Conservation (phyloP, 2,797 vertebrate genomes). For the Gorsachius magnificus region DNA sequence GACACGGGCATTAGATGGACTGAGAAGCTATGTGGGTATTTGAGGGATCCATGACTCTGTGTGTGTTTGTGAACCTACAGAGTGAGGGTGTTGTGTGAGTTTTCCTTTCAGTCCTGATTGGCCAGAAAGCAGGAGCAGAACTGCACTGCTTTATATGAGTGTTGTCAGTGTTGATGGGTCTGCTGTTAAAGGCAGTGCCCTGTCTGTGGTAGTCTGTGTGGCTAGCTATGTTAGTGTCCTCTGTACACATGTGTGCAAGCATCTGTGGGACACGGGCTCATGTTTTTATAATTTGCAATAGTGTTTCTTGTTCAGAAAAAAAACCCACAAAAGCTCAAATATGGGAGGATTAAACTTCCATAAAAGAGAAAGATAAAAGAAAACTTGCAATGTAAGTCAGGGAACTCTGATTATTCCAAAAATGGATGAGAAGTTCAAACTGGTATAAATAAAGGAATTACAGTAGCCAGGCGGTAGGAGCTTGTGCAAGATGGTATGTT, state of each 20-base stretch:
- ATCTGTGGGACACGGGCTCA: background rate
- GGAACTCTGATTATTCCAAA: background rate
- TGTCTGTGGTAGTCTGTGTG: background rate
- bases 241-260: accelerated
- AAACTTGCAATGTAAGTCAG: background rate
- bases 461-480: background rate
- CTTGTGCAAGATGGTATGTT: background rate
- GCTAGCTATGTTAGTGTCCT: background rate
- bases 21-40: background rate
- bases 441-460: background rate
- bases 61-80: background rate
- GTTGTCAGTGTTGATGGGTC: background rate
- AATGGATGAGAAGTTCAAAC: background rate
- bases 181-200: background rate
- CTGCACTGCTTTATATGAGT: background rate
- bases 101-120: background rate
- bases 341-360: background rate
- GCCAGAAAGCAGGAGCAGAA: background rate
- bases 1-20: background rate
- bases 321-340: background rate
- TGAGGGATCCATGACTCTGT: background rate
- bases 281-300: background rate
- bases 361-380: background rate
- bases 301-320: background rate
- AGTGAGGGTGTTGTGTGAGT: background rate